These are phyloP conservation scores for Antheraea assamensis DNA, from an alignment of 2,888 invertebrate species.

Conservation along the genomic window DNA sequence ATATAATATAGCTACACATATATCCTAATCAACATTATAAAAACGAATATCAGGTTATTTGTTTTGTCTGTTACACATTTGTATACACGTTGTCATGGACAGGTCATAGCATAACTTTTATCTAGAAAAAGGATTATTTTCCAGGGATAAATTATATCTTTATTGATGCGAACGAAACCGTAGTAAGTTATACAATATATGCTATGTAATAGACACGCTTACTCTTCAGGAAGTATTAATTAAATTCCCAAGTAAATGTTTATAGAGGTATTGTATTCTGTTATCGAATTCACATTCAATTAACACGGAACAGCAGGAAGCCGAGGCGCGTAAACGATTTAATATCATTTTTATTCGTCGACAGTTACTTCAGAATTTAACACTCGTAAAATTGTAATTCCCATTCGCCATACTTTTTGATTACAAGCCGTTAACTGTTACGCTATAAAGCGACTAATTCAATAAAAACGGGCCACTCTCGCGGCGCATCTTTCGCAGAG, in stretches of 20 bases:
- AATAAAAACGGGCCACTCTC: slow-evolving; percentile 46
- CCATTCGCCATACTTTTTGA: slow-evolving; percentile 33
- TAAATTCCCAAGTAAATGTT: neutral
- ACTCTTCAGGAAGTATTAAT: neutral
- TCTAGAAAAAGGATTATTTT: no score
- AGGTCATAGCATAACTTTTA: no score
- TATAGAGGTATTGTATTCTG: neutral
- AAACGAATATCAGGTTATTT: no score
- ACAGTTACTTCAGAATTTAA: slow-evolving; percentile 19
- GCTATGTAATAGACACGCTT: neutral
- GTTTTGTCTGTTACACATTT: no score
- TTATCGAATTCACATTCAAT: neutral
- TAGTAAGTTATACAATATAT: no score
- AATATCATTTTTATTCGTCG: slow-evolving; percentile 20
- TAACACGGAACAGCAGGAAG: slow-evolving; percentile 9
- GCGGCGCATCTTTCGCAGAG: slow-evolving; percentile 43
- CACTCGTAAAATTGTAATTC: slow-evolving; percentile 21
- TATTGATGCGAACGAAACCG: no score
- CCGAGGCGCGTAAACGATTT: slow-evolving; percentile 3
- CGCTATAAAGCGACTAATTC: slow-evolving; percentile 39
- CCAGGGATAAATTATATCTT: no score
- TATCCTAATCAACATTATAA: no score
- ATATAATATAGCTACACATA: no score
- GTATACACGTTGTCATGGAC: no score
- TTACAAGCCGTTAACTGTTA: slow-evolving; percentile 32